Conservation (phyloP, 2,797 vertebrate genomes). For the Trachops cirrhosus region DNA sequence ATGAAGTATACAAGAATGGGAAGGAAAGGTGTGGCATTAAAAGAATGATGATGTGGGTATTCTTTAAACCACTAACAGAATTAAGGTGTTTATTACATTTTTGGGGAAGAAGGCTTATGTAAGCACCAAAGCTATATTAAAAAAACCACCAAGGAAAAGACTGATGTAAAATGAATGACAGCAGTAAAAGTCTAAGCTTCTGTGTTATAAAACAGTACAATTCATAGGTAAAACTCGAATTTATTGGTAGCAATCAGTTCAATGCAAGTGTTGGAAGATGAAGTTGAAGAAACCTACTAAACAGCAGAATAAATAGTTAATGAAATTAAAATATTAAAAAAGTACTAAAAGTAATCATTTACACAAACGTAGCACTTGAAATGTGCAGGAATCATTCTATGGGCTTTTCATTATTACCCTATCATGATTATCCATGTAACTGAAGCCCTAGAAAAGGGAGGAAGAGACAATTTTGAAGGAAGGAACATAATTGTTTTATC, state of each 20-base stretch:
- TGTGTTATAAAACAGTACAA: constrained; percentile 21
- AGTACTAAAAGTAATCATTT: not conserved
- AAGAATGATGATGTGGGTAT: not conserved
- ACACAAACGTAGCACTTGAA: not conserved
- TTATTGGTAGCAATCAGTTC: not conserved
- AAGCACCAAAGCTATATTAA: not conserved
- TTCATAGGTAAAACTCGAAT: not conserved
- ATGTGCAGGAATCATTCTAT: not conserved
- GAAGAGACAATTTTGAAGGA: not conserved
- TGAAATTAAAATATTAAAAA: not conserved
- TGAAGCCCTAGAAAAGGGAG: not conserved
- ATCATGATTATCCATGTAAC: not conserved
- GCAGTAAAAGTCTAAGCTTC: not conserved
- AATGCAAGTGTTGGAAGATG: not conserved
- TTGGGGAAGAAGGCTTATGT: not conserved
- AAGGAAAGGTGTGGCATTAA: not conserved
- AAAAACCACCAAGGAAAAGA: not conserved
- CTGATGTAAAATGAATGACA: not conserved
- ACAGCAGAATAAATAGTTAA: not conserved
- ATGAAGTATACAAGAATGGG: not conserved
- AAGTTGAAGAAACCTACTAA: not conserved
- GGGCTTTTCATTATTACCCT: not conserved
- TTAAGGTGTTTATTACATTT: not conserved
- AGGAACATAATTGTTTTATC: not conserved
- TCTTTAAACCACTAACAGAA: not conserved